Evolutionary conservation across 30 jellyfish, hydroid and myxozoan genomes (phyloP).

Genomic region (Aurelia aurita complex sp. Pacific): DNA sequence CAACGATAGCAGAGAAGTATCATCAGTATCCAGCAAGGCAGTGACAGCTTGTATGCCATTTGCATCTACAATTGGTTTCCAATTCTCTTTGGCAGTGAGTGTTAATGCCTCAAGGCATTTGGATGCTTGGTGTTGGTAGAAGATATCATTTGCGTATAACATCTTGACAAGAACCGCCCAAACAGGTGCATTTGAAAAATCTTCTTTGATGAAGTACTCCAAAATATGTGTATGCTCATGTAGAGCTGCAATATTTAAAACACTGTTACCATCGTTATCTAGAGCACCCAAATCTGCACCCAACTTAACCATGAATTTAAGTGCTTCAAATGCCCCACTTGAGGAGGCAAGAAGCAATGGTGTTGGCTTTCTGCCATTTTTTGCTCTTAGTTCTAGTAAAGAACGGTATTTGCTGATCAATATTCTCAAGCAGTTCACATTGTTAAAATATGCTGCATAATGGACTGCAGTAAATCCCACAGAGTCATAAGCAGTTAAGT

Average conservation of each 20-base stretch:
- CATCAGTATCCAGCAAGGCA: constrained; percentile 44
- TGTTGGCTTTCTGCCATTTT: constrained; percentile 20
- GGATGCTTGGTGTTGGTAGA: constrained; percentile 50
- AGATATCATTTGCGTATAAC: constrained; percentile 20
- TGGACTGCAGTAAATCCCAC: constrained; percentile 65
- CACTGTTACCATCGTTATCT: constrained; percentile 37
- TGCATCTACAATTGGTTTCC: constrained; percentile 48
- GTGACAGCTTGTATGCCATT: constrained; percentile 61
- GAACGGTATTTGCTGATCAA: constrained; percentile 27
- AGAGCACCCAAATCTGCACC: constrained; percentile 51
- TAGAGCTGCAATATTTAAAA: constrained; percentile 63
- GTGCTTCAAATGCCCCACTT: constrained; percentile 64
- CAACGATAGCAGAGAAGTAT: constrained; percentile 39
- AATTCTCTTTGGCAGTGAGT: constrained; percentile 29
- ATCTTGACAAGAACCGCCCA: constrained; percentile 65
- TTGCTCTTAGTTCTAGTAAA: constrained; percentile 48
- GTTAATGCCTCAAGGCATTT: constrained; percentile 69
- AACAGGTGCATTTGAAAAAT: constrained; percentile 44
- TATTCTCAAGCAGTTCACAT: constrained; percentile 51
- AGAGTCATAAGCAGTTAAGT: constrained; percentile 41
- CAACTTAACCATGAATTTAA: constrained; percentile 10
- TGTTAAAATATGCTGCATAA: constrained; percentile 70
- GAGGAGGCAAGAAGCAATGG: constrained; percentile 73
- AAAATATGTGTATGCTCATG: constrained; percentile 70
- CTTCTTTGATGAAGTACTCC: constrained; percentile 35